Conservation (phyloP, 2,888 invertebrate genomes). For the Apotomis capreana region DNA sequence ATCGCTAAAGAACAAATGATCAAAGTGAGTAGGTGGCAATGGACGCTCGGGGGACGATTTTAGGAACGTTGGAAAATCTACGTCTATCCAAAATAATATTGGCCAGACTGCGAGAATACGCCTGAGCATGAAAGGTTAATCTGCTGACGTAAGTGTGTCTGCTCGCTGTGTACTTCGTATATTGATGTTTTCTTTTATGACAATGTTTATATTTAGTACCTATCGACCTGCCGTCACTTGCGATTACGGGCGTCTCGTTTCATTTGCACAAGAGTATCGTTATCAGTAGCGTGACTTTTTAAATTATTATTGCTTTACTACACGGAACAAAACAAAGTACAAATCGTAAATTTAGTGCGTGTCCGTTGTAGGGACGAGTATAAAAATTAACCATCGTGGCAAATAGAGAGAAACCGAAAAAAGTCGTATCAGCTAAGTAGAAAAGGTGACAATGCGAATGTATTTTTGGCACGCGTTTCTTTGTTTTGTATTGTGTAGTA, state of each 20-base stretch:
- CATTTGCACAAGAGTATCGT: conserved; percentile 1
- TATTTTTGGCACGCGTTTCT: too few relatives aligned
- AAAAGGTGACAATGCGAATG: too few relatives aligned
- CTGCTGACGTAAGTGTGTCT: conserved; percentile 30
- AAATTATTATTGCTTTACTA: too few relatives aligned
- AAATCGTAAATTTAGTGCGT: too few relatives aligned
- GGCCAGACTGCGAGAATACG: background rate
- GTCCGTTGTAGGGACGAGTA: too few relatives aligned
- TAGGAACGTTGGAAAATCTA: background rate
- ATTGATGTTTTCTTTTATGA: conserved; percentile 23
- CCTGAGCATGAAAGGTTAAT: conserved; percentile 7
- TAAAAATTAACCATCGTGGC: too few relatives aligned
- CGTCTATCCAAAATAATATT: background rate
- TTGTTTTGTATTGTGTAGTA: too few relatives aligned
- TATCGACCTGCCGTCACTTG: conserved; percentile 26
- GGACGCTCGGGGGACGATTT: background rate
- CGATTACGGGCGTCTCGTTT: conserved; percentile 26
- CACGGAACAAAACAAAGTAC: too few relatives aligned
- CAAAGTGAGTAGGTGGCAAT: too few relatives aligned
- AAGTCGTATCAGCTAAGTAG: too few relatives aligned
- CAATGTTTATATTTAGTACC: conserved; percentile 33
- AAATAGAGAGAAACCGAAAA: too few relatives aligned
- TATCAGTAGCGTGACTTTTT: conserved; percentile 7
- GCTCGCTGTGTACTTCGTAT: conserved; percentile 10
- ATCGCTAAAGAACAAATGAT: too few relatives aligned